Conservation (phyloP, 2,888 invertebrate genomes). For the Philereme transversata region DNA sequence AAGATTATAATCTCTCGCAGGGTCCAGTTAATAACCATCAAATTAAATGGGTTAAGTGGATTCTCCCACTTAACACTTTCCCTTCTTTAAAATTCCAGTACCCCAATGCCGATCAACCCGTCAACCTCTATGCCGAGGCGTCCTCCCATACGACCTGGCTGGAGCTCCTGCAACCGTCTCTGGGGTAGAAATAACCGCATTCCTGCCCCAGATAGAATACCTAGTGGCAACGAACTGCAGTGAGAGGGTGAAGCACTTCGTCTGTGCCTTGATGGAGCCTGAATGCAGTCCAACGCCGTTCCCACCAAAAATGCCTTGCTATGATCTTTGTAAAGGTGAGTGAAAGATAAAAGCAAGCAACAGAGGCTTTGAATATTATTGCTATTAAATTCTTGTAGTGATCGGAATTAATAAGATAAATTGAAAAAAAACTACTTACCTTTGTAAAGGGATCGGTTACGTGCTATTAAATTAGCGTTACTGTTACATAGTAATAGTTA, state of each 20-base stretch:
- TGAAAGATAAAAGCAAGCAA: neutral
- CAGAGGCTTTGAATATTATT: too few species aligned
- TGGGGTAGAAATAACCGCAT: slow-evolving; percentile 63
- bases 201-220: slow-evolving; percentile 83
- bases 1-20: too few species aligned
- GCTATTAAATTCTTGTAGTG: neutral
- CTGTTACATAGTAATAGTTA: too few species aligned
- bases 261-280: slow-evolving; percentile 86
- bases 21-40: too few species aligned
- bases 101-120: slow-evolving; percentile 81
- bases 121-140: slow-evolving; percentile 83
- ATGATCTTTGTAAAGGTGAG: slow-evolving; percentile 86
- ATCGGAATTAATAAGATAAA: too few species aligned
- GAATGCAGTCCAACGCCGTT: slow-evolving; percentile 86
- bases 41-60: too few species aligned
- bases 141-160: slow-evolving; percentile 87
- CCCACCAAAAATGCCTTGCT: slow-evolving; percentile 85
- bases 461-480: too few species aligned
- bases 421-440: too few species aligned
- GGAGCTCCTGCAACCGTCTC: slow-evolving; percentile 72
- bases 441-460: too few species aligned
- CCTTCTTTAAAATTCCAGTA: slow-evolving; percentile 54
- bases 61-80: too few species aligned
- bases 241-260: slow-evolving; percentile 83
- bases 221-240: slow-evolving; percentile 86